Conservation (phyloP, 2,113 vertebrate genomes). For the Glaucomys volans region DNA sequence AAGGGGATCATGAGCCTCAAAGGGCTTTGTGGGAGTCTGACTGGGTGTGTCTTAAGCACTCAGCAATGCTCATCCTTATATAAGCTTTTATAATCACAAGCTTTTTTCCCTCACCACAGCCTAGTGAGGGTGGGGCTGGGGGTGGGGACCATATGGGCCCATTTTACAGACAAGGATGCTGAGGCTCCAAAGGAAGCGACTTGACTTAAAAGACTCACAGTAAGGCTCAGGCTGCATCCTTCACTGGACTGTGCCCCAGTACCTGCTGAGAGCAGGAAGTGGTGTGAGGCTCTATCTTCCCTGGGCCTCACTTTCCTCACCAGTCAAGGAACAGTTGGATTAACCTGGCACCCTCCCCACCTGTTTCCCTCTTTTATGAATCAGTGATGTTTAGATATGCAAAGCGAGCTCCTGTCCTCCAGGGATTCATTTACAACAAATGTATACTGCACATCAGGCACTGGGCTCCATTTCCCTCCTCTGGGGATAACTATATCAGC, state of each 20-base stretch:
- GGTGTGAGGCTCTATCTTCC: not conserved
- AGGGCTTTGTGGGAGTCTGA: not conserved
- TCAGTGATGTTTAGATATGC: not conserved
- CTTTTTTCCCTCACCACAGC: not conserved
- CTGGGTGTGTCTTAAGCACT: too few species aligned
- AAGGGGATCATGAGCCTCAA: too few species aligned
- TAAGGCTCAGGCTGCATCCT: not conserved
- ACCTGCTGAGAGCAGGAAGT: not conserved
- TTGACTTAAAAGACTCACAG: not conserved
- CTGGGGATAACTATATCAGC: not conserved
- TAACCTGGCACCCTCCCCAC: not conserved
- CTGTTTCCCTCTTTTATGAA: not conserved
- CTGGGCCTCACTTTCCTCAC: not conserved
- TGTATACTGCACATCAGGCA: not conserved
- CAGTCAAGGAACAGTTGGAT: not conserved
- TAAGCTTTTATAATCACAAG: not conserved
- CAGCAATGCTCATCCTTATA: not conserved
- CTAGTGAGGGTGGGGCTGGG: too few species aligned
- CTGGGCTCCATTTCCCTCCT: not conserved
- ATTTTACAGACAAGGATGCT: not conserved
- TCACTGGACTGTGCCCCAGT: not conserved
- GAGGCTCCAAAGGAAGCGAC: not conserved
- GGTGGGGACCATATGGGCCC: not conserved
- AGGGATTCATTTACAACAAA: not conserved
- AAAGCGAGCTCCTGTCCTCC: not conserved